Conservation (phyloP, 2,113 vertebrate genomes). For the Nothobranchius kuhntae region DNA sequence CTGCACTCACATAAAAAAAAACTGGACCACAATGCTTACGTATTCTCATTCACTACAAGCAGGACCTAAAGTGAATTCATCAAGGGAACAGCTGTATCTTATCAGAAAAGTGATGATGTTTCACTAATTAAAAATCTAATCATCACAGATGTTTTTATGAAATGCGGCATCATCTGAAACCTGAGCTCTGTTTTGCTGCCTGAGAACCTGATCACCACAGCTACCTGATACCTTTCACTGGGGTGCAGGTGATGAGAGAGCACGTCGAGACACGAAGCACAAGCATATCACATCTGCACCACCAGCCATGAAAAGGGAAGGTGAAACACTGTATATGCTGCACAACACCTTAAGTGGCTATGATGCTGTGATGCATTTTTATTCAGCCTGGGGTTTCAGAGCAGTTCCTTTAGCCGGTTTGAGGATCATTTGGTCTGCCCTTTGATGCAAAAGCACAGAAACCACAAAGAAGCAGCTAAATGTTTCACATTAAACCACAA, state of each 20-base stretch:
- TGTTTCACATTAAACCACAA: conserved; percentile 12
- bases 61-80: background rate
- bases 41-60: background rate
- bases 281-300: background rate
- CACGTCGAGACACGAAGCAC: too few relatives aligned
- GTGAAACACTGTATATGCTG: background rate
- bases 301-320: too few relatives aligned
- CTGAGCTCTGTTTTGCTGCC: background rate
- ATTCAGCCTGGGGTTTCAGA: background rate
- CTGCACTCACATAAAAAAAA: too few relatives aligned
- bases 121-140: too few relatives aligned
- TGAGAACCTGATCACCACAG: background rate
- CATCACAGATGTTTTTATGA: too few relatives aligned
- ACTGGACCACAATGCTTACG: too few relatives aligned
- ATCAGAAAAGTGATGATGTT: too few relatives aligned
- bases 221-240: too few relatives aligned
- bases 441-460: conserved; percentile 15
- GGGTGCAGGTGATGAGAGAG: too few relatives aligned
- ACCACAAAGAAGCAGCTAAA: conserved; percentile 5
- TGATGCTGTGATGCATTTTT: conserved; percentile 7
- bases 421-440: background rate
- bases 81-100: too few relatives aligned
- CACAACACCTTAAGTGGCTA: background rate
- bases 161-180: background rate
- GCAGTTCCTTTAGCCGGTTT: background rate